phyloP scores from a whole-genome alignment of 2,113 vertebrate species.

The Psilopsiagon aurifrons region DNA sequence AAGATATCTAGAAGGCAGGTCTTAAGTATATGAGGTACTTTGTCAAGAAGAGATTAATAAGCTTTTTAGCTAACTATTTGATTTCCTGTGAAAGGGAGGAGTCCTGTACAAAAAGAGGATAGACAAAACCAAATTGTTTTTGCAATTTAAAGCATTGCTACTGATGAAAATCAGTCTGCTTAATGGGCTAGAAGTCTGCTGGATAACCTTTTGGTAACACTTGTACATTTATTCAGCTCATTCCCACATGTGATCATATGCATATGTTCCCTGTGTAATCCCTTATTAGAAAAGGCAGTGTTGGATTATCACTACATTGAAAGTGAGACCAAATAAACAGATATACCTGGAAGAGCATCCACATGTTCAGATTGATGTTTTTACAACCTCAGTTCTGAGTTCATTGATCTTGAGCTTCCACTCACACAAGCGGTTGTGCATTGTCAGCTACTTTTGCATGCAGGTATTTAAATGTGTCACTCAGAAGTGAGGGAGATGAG shows the following conservation, averaged over 20 bases:
- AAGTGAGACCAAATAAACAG: not conserved
- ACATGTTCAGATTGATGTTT: not conserved
- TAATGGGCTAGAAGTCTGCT: not conserved
- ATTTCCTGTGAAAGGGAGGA: not conserved
- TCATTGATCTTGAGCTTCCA: not conserved
- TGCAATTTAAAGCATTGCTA: slow-evolving; percentile 28
- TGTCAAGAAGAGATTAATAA: not conserved
- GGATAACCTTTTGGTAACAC: not conserved
- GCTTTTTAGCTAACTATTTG: not conserved
- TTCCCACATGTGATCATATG: rapidly evolving
- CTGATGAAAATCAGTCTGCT: not conserved
- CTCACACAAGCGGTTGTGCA: rapidly evolving
- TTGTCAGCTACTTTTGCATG: not conserved
- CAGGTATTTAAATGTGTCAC: not conserved
- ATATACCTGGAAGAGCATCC: not conserved
- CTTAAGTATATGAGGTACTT: not conserved
- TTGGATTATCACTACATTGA: not conserved
- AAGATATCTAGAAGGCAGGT: not conserved
- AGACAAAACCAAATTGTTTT: slow-evolving; percentile 25
- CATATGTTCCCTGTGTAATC: not conserved
- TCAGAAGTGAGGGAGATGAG: not conserved
- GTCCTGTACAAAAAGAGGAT: not conserved
- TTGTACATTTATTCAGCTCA: not conserved
- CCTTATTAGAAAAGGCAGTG: not conserved
- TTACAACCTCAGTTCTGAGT: not conserved